phyloP scores from a whole-genome alignment of 1,140 invertebrate species.

The Drosophila kanapiae region DNA sequence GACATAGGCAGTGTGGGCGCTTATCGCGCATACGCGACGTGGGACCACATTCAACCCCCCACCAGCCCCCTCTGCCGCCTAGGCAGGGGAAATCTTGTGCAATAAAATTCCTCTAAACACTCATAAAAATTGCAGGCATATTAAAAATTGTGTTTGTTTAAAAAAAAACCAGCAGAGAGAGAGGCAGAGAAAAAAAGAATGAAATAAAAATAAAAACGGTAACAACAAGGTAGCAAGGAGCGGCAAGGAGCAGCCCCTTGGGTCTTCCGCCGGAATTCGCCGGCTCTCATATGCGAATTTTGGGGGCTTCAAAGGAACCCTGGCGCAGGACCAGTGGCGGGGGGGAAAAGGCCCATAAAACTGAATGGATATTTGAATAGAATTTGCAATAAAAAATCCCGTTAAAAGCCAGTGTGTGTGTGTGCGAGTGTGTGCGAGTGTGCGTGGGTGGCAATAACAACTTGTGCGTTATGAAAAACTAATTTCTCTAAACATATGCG shows the following conservation, averaged over 20 bases:
- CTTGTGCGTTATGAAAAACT: slow-evolving; percentile 85
- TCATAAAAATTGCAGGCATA: slow-evolving; percentile 85
- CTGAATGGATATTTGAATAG: slow-evolving; percentile 84
- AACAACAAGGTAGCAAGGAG: slow-evolving; percentile 38
- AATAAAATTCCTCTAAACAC: slow-evolving; percentile 85
- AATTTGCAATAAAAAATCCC: slow-evolving; percentile 85
- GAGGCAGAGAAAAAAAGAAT: slow-evolving; percentile 11
- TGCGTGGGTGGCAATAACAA: slow-evolving; percentile 74
- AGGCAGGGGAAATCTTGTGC: slow-evolving; percentile 77
- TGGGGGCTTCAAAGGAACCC: slow-evolving; percentile 41
- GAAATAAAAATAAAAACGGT: slow-evolving; percentile 52
- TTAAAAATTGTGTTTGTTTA: slow-evolving; percentile 85
- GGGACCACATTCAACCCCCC: slow-evolving; percentile 31
- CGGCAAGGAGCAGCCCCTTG: slow-evolving; percentile 26
- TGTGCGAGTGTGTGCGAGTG: slow-evolving; percentile 12
- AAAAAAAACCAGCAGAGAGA: slow-evolving; percentile 38
- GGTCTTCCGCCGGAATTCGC: slow-evolving; percentile 47
- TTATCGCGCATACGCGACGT: slow-evolving; percentile 79
- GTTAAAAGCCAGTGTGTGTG: slow-evolving; percentile 68
- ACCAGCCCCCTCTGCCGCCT: slow-evolving; percentile 19
- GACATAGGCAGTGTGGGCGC: slow-evolving; percentile 23
- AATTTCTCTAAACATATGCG: slow-evolving; percentile 85
- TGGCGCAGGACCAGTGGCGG: neutral
- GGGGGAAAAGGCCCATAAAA: slow-evolving; percentile 69
- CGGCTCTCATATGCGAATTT: slow-evolving; percentile 74